Evolutionary conservation across 2,113 vertebrate species (phyloP).

Genomic region (Cyprinodon tularosa): DNA sequence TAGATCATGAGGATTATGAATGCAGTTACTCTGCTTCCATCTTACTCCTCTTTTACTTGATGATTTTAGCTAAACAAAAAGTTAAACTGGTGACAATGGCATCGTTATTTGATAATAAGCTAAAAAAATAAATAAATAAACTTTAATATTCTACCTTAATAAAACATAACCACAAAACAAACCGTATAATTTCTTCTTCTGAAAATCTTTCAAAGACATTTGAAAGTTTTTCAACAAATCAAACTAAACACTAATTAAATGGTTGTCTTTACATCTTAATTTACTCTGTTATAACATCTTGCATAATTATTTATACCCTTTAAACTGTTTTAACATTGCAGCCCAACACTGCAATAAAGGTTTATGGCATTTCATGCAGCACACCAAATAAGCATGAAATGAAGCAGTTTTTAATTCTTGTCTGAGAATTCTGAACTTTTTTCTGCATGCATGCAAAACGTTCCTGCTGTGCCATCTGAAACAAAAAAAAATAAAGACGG

Average conservation of each 20-base stretch:
- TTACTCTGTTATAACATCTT: too few relatives aligned
- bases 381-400: too few relatives aligned
- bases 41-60: neutral
- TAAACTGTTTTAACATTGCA: too few relatives aligned
- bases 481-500: neutral
- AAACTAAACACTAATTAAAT: too few relatives aligned
- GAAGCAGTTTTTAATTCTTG: neutral
- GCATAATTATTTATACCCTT: too few relatives aligned
- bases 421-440: neutral
- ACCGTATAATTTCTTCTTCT: too few relatives aligned
- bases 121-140: neutral
- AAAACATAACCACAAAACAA: neutral
- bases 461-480: neutral
- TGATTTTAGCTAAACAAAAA: neutral
- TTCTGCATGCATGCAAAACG: neutral
- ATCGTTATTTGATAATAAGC: neutral
- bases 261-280: too few relatives aligned
- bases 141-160: neutral
- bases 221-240: neutral
- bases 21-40: neutral
- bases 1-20: neutral
- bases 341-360: too few relatives aligned
- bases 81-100: neutral
- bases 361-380: too few relatives aligned
- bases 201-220: neutral